These are phyloP conservation scores for Eulemur macaco DNA, from an alignment of 2,113 vertebrate genomes.

Conservation along the genomic window DNA sequence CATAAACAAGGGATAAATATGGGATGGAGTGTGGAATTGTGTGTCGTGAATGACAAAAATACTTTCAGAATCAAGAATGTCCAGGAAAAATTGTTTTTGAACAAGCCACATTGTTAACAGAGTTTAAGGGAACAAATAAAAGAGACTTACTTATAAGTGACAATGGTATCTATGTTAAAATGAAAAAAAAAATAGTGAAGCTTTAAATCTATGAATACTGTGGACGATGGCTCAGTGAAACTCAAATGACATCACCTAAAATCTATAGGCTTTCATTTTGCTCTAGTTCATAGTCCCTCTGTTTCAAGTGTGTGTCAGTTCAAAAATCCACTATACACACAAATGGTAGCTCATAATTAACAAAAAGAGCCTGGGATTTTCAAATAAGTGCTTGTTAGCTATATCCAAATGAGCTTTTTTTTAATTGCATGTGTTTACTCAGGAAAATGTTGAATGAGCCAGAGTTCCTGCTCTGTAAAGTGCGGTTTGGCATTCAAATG, in stretches of 20 bases:
- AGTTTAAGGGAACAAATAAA: conserved; percentile 25
- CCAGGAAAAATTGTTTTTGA: conserved; percentile 4
- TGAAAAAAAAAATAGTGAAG: background rate
- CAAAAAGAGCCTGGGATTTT: background rate
- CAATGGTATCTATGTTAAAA: background rate
- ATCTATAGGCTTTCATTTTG: background rate
- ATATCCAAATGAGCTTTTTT: background rate
- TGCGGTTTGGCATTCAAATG: background rate
- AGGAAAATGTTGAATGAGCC: background rate
- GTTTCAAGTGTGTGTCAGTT: background rate
- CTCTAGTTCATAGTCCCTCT: background rate
- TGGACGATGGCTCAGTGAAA: background rate
- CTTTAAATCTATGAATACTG: background rate
- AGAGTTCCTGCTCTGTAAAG: background rate
- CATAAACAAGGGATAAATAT: background rate
- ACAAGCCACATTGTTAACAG: background rate
- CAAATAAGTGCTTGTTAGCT: background rate
- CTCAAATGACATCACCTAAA: background rate
- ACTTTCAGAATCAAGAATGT: background rate
- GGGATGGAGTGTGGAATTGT: background rate
- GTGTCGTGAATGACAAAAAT: background rate
- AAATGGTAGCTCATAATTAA: background rate
- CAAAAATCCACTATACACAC: background rate
- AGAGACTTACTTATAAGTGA: background rate
- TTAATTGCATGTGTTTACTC: background rate